Evolutionary conservation across 2,113 vertebrate species (phyloP), one percentile per base, ranked within the genome.

Genomic region (Micromys minutus): DNA sequence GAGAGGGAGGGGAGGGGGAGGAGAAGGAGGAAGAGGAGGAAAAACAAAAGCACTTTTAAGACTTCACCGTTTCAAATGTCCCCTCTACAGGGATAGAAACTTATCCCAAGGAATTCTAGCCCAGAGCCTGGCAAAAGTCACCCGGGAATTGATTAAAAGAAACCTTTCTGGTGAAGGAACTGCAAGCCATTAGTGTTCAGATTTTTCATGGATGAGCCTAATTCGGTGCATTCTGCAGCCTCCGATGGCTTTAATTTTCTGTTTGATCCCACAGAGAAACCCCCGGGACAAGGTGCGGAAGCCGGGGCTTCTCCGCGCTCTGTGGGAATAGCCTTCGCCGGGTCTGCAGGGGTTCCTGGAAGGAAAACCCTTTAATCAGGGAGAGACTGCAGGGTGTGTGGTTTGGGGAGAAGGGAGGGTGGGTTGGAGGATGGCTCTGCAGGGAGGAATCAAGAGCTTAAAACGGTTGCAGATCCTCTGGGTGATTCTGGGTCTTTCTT

Each of bases 121-220:
- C 94, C 12, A 72, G 85, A 74, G 65, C 69, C 71, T 65, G 15
- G 59, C 65, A 21, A n/a, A n/a, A 57, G 24, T 85, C 87, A 88
- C 94, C 71, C 6, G 75, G 83, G 75, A 42, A 67, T 81, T 96
- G 96, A 95, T 97, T 76, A 97, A 94, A 97, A 90, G 96, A 96
- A 95, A 61, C 87, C 93, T 93, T 89, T 55, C 67, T 87, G 19
- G 39, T 34, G 42, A 47, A 71, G 52, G 86, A 95, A 95, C 94
- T 94, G 94, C 63, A 95, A 96, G 87, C 84, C 93, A 67, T 96
- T 93, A 89, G 83, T 52, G 75, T 83, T 69, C 91, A 24, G 63
- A 90, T 87, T 94, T 97, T 94, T 93, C 12, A 0, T 71, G 77
- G 96, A 94, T 95, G 94, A 94, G 97, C 94, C 90, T 42, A 29